A percentile compares a stretch with the other conserved stretches of the same genome.
phyloP scores from a whole-genome alignment of 2,888 invertebrate genomes.

The Elegia similella region DNA sequence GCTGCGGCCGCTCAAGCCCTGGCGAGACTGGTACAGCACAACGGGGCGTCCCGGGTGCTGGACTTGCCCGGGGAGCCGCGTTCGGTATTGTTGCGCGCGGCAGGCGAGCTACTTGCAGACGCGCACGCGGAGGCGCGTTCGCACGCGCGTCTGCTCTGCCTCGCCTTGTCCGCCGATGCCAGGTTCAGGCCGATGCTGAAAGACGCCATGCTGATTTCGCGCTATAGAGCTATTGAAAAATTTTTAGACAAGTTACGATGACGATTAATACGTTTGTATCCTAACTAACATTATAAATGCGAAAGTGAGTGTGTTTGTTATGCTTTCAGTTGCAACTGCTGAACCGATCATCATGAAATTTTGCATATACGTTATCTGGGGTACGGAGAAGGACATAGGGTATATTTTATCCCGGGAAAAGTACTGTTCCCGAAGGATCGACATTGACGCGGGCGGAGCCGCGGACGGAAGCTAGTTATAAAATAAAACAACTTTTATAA shows the following conservation, averaged over 20 bases:
- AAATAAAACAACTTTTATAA: no score
- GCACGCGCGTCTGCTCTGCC: slow-evolving; percentile 90
- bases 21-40: slow-evolving; percentile 85
- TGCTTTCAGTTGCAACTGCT: no score
- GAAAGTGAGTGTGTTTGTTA: no score
- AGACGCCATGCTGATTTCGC: slow-evolving; percentile 90
- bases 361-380: no score
- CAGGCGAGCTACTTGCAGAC: slow-evolving; percentile 92
- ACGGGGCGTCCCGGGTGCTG: slow-evolving; percentile 88
- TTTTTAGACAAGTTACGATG: slow-evolving; percentile 83
- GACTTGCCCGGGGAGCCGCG: slow-evolving; percentile 88
- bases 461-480: no score
- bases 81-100: slow-evolving; percentile 89
- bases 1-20: slow-evolving; percentile 91
- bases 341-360: no score
- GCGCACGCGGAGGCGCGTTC: slow-evolving; percentile 92
- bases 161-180: slow-evolving; percentile 85
- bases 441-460: no score
- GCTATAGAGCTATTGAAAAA: slow-evolving; percentile 92
- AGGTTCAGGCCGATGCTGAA: slow-evolving; percentile 89
- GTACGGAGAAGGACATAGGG: no score
- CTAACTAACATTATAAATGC: no score
- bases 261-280: slow-evolving; percentile 36
- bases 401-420: no score
- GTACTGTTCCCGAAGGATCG: no score